phyloP scores from a whole-genome alignment of 2,113 vertebrate species.

The Hiodon alosoides region DNA sequence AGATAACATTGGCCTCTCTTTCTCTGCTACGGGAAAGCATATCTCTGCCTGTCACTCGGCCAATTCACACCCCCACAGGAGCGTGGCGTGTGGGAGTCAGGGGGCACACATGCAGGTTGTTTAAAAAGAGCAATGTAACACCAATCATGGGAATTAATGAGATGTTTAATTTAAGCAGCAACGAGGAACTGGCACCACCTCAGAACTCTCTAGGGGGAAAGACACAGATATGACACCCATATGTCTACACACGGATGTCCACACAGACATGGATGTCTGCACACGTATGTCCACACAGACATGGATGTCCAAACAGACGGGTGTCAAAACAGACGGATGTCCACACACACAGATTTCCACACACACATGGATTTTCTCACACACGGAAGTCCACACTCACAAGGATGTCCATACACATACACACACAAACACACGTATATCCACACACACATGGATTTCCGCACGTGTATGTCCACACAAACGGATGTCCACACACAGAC shows the following conservation, averaged over 20 bases:
- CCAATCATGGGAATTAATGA: conserved; percentile 12
- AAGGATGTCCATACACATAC: too few relatives aligned
- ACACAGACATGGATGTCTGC: not conserved
- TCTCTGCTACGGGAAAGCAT: not conserved
- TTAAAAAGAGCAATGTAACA: conserved; percentile 17
- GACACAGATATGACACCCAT: not conserved
- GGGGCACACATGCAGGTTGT: not conserved
- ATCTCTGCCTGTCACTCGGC: not conserved
- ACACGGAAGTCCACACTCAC: too few relatives aligned
- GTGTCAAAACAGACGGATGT: too few relatives aligned
- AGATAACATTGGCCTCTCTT: not conserved
- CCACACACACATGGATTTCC: too few relatives aligned
- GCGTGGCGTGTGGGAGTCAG: not conserved
- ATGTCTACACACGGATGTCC: not conserved
- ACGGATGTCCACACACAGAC: too few relatives aligned
- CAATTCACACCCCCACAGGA: not conserved
- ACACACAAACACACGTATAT: too few relatives aligned
- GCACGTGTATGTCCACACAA: too few relatives aligned
- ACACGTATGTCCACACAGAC: too few relatives aligned
- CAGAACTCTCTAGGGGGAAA: not conserved
- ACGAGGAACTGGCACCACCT: not conserved
- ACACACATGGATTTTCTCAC: too few relatives aligned
- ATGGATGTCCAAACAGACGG: too few relatives aligned
- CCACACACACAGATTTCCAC: too few relatives aligned
- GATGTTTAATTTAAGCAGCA: conserved; percentile 9